Conservation (phyloP, 2,888 invertebrate genomes). For the Saturnia pavonia region DNA sequence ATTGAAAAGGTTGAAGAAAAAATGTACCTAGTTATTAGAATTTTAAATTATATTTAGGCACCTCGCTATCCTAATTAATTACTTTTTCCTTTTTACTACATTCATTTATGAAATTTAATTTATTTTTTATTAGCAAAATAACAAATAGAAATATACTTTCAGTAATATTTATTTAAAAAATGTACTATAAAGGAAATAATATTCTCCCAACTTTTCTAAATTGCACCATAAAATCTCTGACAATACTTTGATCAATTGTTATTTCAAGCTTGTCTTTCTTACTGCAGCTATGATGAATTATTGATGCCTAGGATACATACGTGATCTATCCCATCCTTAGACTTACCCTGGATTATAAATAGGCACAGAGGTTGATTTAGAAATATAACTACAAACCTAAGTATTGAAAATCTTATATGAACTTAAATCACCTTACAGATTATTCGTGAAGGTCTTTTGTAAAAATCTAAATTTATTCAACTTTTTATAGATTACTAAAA, state of each 20-base stretch:
- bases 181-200: background rate
- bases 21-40: background rate
- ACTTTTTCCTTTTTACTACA: background rate
- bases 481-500: conserved; percentile 14
- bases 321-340: conserved; percentile 55
- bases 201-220: conserved; percentile 29
- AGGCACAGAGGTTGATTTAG: conserved; percentile 31
- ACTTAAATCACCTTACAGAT: background rate
- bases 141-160: too few species aligned
- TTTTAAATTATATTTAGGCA: background rate
- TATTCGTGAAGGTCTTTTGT: background rate
- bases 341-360: conserved; percentile 43
- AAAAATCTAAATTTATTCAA: background rate
- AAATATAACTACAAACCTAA: conserved; percentile 6
- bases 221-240: conserved; percentile 45
- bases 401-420: background rate
- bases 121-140: too few species aligned
- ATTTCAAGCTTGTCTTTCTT: conserved; percentile 67
- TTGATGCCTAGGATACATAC: conserved; percentile 65
- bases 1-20: background rate
- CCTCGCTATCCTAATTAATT: background rate
- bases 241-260: conserved; percentile 69
- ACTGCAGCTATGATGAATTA: conserved; percentile 69
- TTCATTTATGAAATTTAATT: background rate
- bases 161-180: too few species aligned